phyloP scores from a whole-genome alignment of 2,888 invertebrate genomes.

The Noctua fimbriata region DNA sequence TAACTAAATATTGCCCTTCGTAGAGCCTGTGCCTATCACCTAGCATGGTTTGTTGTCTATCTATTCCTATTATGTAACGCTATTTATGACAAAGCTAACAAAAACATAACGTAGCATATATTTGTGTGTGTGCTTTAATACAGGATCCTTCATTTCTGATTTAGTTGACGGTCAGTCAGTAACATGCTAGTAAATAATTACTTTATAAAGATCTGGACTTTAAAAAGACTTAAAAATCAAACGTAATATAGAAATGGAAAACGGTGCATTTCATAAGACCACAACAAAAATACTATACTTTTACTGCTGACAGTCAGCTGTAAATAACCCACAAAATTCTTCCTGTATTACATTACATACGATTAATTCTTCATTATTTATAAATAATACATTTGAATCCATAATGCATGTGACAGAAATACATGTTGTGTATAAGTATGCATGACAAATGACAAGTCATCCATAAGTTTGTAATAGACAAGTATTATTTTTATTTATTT shows the following conservation, averaged over 20 bases:
- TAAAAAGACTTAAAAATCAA: not conserved
- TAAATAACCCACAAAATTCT: conserved; percentile 44
- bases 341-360: conserved; percentile 67
- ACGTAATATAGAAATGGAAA: conserved; percentile 31
- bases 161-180: conserved; percentile 58
- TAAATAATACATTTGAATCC: conserved; percentile 62
- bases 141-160: conserved; percentile 66
- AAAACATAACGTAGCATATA: conserved; percentile 74
- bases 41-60: conserved; percentile 87
- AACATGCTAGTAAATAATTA: conserved; percentile 18
- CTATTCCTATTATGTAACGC: conserved; percentile 78
- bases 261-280: conserved; percentile 31
- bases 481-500: conserved; percentile 74
- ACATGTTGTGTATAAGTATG: conserved; percentile 79
- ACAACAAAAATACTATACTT: conserved; percentile 42
- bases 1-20: conserved; percentile 86
- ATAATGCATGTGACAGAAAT: conserved; percentile 87
- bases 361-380: conserved; percentile 58
- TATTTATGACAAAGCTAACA: conserved; percentile 82
- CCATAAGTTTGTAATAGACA: conserved; percentile 71
- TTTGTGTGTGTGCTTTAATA: conserved; percentile 70
- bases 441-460: conserved; percentile 81
- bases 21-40: conserved; percentile 89
- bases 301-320: conserved; percentile 59
- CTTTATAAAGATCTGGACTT: not conserved